Evolutionary conservation across 2,888 invertebrate species (phyloP), one percentile per base, ranked within the genome.

Genomic region (Chloromyia formosa): DNA sequence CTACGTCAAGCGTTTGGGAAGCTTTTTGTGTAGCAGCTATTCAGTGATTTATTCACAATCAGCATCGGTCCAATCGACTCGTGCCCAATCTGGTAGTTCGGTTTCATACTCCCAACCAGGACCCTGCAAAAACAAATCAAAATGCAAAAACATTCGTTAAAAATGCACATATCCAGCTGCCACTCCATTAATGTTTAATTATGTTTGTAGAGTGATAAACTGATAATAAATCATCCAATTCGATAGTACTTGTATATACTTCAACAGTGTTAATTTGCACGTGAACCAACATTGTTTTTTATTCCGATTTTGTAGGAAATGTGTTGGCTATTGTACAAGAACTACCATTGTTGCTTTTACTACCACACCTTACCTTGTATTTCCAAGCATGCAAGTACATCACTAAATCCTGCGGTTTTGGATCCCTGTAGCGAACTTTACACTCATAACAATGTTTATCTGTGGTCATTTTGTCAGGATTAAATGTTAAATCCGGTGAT

Each of bases 331-430:
- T 49, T 49, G 12, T 49, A 49, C 49, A 49, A n/a, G n/a, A 49
- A 49, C 16, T n/a, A 49, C 49, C 16, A 3, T n/a, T n/a, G n/a
- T n/a, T n/a, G n/a, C n/a, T n/a, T n/a, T n/a, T n/a, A n/a, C n/a
- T n/a, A n/a, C n/a, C n/a, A n/a, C n/a, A n/a, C n/a, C 74, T 83
- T 83, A 93, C 93, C 90, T 91, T 92, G 85, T 95, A 95, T 82
- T 94, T 94, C 94, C 94, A 94, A 40, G 97, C 97, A 86, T 98
- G 98, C 60, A 98, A 89, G 86, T 95, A 98, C 95, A 98, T 96
- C 79, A 97, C 93, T 76, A 98, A 89, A 85, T 97, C 96, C 79
- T 93, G 90, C 0, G 95, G 94, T 78, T 93, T 91, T 0, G 98
- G 97, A 85, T 98, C 97, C 78, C 94, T 88, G 87, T 95, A 97